These are phyloP conservation scores for Laspeyria flexula DNA, from an alignment of 2,888 invertebrate genomes.

Conservation along the genomic window DNA sequence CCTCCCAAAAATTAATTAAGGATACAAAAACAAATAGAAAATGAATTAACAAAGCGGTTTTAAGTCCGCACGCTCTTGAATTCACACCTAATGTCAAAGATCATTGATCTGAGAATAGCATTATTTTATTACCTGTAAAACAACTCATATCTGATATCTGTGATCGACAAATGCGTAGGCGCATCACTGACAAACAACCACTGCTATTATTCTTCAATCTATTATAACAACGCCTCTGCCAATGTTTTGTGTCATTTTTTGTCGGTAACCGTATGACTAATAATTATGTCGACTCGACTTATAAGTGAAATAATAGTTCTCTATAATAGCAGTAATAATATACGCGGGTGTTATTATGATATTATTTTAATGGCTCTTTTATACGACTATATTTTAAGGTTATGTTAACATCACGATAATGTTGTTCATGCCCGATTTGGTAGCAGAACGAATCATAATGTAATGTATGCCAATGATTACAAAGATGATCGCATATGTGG, in stretches of 20 bases:
- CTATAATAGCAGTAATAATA: slow-evolving; percentile 39
- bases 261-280: slow-evolving; percentile 45
- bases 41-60: slow-evolving; percentile 32
- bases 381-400: slow-evolving; percentile 7
- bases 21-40: slow-evolving; percentile 15
- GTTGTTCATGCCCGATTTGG: neutral
- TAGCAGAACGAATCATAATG: neutral
- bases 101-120: slow-evolving; percentile 50
- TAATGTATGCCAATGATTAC: neutral
- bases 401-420: neutral
- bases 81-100: slow-evolving; percentile 54
- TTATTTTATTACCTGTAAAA: slow-evolving; percentile 38
- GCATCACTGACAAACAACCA: slow-evolving; percentile 51
- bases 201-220: slow-evolving; percentile 72
- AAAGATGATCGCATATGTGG: too few relatives aligned
- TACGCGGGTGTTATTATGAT: slow-evolving; percentile 30
- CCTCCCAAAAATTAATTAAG: neutral
- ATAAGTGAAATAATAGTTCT: slow-evolving; percentile 43
- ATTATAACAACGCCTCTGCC: slow-evolving; percentile 69
- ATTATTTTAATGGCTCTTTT: slow-evolving; percentile 37
- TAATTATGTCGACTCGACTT: slow-evolving; percentile 43
- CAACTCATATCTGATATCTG: slow-evolving; percentile 35
- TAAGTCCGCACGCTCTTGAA: slow-evolving; percentile 45
- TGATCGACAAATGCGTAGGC: slow-evolving; percentile 62
- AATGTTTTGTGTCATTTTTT: slow-evolving; percentile 61